Conservation (phyloP, 2,797 vertebrate genomes). For the Chrysolophus pictus region DNA sequence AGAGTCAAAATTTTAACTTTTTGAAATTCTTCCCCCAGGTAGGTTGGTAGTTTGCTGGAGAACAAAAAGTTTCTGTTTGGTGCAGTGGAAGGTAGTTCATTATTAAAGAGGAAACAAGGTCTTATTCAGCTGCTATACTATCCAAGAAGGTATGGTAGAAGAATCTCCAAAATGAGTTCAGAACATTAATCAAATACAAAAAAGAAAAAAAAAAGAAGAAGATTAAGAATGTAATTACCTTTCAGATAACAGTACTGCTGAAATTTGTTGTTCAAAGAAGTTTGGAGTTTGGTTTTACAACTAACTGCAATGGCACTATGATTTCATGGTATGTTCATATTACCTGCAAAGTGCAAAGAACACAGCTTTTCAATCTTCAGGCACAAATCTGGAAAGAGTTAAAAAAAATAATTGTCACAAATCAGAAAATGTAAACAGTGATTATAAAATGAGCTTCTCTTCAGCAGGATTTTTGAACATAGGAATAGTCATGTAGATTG, state of each 20-base stretch:
- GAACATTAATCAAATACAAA: background rate
- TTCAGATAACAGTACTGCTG: background rate
- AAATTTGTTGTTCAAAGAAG: background rate
- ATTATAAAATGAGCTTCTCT: background rate
- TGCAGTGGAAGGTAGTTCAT: background rate
- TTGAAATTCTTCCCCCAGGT: background rate
- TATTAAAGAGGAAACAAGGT: background rate
- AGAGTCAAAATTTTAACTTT: background rate
- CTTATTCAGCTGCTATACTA: background rate
- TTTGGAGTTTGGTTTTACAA: background rate
- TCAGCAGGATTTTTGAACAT: background rate
- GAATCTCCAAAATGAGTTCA: background rate
- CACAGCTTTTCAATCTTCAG: background rate
- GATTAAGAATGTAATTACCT: background rate
- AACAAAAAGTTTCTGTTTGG: background rate
- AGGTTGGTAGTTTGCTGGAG: background rate
- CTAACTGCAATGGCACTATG: background rate
- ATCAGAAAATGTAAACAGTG: background rate
- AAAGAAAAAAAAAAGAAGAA: background rate
- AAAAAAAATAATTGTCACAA: background rate
- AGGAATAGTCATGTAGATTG: background rate
- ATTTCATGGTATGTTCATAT: background rate
- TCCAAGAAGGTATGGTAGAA: background rate
- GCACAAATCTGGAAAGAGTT: background rate
- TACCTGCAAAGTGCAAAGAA: background rate